Evolutionary conservation across 2,113 vertebrate species (phyloP).

Genomic region (Bothrops jararaca): DNA sequence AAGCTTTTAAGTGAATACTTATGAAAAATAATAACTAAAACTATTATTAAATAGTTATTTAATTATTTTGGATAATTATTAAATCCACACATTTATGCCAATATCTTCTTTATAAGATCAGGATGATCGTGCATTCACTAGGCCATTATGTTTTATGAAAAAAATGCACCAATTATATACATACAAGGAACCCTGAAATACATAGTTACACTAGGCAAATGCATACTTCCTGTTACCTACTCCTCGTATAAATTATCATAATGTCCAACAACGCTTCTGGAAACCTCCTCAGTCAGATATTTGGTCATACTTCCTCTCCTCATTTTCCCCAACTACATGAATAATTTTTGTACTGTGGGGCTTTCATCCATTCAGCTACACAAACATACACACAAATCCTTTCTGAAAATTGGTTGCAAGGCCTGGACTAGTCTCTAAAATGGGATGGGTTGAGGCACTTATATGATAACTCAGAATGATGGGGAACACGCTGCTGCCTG

Average conservation of each 20-base stretch:
- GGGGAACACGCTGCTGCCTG: too few relatives aligned
- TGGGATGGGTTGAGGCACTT: neutral
- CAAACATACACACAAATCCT: neutral
- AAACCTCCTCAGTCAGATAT: neutral
- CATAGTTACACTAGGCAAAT: neutral
- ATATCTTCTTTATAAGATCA: neutral
- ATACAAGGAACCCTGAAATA: neutral
- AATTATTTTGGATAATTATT: too few relatives aligned
- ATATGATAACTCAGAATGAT: neutral
- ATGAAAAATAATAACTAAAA: neutral
- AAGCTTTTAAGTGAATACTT: neutral
- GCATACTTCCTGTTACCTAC: neutral
- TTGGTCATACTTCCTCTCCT: neutral
- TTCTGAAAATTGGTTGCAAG: neutral
- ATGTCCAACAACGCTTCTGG: neutral
- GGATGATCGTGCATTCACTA: neutral
- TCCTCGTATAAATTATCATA: neutral
- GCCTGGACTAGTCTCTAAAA: neutral
- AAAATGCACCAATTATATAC: neutral
- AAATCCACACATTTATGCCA: neutral
- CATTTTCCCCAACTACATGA: neutral
- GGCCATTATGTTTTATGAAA: neutral
- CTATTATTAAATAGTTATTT: too few relatives aligned
- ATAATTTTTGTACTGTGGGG: neutral
- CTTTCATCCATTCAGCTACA: neutral